Percentiles rank a stretch among this genome's conserved stretches.
Conservation (phyloP, 2,888 invertebrate species). For the Gnatocerus cornutus region DNA sequence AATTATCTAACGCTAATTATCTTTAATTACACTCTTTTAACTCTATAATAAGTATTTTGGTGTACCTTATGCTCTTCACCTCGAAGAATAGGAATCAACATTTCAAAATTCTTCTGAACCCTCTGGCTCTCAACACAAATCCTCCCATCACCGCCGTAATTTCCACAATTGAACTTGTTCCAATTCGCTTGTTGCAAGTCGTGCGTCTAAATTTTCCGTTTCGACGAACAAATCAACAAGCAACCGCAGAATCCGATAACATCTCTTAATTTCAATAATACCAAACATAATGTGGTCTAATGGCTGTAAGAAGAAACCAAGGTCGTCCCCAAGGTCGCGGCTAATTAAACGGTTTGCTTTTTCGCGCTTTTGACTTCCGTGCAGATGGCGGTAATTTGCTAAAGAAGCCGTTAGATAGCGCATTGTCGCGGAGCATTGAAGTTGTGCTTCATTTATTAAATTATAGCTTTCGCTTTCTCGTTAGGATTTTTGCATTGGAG, state of each 20-base stretch:
- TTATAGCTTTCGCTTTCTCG: slow-evolving; percentile 47
- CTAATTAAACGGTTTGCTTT: slow-evolving; percentile 16
- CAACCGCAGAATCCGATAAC: slow-evolving; percentile 13
- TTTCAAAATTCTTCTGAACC: neutral
- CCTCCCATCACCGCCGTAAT: neutral
- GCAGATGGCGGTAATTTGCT: slow-evolving; percentile 32
- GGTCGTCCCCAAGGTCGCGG: slow-evolving; percentile 25
- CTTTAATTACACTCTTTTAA: too few relatives aligned
- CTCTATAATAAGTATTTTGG: too few relatives aligned
- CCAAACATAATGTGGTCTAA: neutral
- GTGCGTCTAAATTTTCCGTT: slow-evolving; percentile 22
- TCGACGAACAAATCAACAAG: slow-evolving; percentile 6
- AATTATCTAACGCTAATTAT: too few relatives aligned
- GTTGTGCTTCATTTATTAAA: slow-evolving; percentile 43
- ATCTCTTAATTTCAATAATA: slow-evolving; percentile 17
- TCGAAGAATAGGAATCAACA: too few relatives aligned
- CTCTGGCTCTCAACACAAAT: neutral
- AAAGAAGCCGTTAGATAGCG: slow-evolving; percentile 26
- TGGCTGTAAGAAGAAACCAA: slow-evolving; percentile 10
- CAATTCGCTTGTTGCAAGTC: slow-evolving; percentile 18
- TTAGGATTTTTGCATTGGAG: slow-evolving; percentile 29
- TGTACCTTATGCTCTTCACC: too few relatives aligned
- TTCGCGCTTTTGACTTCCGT: slow-evolving; percentile 5
- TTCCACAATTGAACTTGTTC: slow-evolving; percentile 13
- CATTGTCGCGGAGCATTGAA: slow-evolving; percentile 33